Conservation (phyloP, 2,113 vertebrate genomes). For the Pongo pygmaeus region DNA sequence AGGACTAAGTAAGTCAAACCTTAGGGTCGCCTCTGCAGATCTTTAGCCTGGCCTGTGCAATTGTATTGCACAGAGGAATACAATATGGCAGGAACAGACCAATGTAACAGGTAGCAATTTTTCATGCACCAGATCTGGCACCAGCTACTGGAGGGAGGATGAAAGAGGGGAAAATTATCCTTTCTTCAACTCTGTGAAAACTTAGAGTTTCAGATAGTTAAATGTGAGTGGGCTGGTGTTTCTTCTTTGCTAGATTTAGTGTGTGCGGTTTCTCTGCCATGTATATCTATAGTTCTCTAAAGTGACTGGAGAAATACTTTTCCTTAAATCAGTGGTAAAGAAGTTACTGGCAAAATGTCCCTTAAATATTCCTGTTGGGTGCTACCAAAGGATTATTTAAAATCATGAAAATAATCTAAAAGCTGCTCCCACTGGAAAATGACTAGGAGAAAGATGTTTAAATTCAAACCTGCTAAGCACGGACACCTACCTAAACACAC, state of each 20-base stretch:
- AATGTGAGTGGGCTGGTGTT: not conserved
- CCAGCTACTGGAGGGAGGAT: not conserved
- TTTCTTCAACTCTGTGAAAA: not conserved
- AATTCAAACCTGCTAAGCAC: not conserved
- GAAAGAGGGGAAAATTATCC: not conserved
- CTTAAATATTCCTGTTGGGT: constrained; percentile 6
- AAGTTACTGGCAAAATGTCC: not conserved
- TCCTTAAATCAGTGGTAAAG: constrained; percentile 18
- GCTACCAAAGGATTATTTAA: not conserved
- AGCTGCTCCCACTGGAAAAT: not conserved
- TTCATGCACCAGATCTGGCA: not conserved
- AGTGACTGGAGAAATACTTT: not conserved
- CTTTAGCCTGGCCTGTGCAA: not conserved
- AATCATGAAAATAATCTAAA: constrained; percentile 15
- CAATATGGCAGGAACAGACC: not conserved
- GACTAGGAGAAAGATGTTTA: not conserved
- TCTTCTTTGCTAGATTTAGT: not conserved
- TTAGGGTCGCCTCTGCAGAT: fast-evolving
- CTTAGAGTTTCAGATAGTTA: not conserved
- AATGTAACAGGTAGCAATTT: not conserved
- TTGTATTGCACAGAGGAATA: not conserved
- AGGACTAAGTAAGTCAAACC: not conserved
- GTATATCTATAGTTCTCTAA: not conserved
- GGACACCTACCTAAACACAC: not conserved
- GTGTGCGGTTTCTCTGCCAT: not conserved